These are phyloP conservation scores for Scaptomyza caliginosa DNA, from an alignment of 2,888 invertebrate species.

Conservation along the genomic window DNA sequence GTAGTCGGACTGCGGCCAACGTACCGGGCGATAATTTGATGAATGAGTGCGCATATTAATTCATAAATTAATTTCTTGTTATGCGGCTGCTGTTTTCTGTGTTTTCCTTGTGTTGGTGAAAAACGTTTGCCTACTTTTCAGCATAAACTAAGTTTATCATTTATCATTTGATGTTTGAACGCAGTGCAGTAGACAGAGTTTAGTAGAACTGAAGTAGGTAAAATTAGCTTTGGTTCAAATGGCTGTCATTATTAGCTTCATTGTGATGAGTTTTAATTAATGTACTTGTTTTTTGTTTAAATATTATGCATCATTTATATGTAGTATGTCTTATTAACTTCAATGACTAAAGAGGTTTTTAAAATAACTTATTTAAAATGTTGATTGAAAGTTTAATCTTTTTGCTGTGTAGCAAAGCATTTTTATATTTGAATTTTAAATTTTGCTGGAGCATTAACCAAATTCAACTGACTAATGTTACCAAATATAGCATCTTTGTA, in stretches of 20 bases:
- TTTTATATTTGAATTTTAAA: too few relatives aligned
- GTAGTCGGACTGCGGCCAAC: neutral
- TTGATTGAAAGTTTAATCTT: too few relatives aligned
- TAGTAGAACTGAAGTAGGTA: neutral
- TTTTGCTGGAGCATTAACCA: too few relatives aligned
- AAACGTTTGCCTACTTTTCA: constrained; percentile 57
- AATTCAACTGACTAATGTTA: too few relatives aligned
- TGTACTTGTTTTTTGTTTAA: neutral
- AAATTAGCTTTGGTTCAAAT: neutral
- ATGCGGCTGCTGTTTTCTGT: constrained; percentile 36
- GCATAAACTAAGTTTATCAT: constrained; percentile 21
- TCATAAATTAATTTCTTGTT: constrained; percentile 73
- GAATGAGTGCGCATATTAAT: constrained; percentile 79
- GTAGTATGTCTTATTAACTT: too few relatives aligned
- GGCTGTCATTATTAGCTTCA: neutral
- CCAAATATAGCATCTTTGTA: too few relatives aligned
- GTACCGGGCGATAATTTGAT: constrained; percentile 66
- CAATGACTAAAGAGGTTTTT: too few relatives aligned
- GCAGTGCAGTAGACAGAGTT: neutral
- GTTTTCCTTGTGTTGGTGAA: constrained; percentile 26
- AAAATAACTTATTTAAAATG: too few relatives aligned
- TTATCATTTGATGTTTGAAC: constrained; percentile 8
- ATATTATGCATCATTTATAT: too few relatives aligned
- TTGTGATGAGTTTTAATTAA: neutral
- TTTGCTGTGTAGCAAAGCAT: too few relatives aligned